phyloP scores from a whole-genome alignment of 1,140 invertebrate species.

The Homarus americanus region DNA sequence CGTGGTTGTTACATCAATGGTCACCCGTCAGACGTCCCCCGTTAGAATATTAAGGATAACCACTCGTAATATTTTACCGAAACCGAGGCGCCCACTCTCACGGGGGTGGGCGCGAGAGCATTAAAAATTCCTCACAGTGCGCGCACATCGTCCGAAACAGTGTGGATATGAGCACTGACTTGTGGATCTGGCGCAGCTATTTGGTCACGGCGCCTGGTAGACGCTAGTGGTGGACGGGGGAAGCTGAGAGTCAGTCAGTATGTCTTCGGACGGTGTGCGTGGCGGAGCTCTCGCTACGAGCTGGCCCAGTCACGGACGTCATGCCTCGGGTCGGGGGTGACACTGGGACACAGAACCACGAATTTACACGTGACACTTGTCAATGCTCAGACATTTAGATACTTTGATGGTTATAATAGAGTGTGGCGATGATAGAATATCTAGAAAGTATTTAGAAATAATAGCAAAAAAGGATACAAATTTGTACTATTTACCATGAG shows the following conservation, averaged over 20 bases:
- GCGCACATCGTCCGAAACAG: not conserved
- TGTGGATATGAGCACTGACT: not conserved
- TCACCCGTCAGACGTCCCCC: no score
- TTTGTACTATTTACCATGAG: not conserved
- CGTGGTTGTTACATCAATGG: no score
- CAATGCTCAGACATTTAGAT: not conserved
- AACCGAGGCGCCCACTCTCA: not conserved
- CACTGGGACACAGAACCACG: not conserved
- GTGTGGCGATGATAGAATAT: not conserved
- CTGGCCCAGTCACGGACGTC: not conserved
- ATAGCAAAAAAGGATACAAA: not conserved
- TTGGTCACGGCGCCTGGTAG: not conserved
- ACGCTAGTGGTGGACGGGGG: constrained; percentile 5
- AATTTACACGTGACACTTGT: not conserved
- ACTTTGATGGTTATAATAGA: not conserved
- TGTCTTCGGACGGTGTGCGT: constrained; percentile 10
- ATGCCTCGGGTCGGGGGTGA: not conserved
- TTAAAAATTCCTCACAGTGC: not conserved
- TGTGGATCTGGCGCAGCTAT: not conserved
- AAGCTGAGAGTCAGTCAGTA: constrained; percentile 14
- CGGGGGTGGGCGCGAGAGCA: not conserved
- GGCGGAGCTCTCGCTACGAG: not conserved
- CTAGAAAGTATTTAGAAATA: not conserved
- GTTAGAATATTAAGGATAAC: no score
- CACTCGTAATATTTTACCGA: not conserved